Percentiles rank a stretch among this genome's conserved stretches.
Evolutionary conservation across 2,797 vertebrate genomes (phyloP).

Genomic region (Heliangelus exortis): DNA sequence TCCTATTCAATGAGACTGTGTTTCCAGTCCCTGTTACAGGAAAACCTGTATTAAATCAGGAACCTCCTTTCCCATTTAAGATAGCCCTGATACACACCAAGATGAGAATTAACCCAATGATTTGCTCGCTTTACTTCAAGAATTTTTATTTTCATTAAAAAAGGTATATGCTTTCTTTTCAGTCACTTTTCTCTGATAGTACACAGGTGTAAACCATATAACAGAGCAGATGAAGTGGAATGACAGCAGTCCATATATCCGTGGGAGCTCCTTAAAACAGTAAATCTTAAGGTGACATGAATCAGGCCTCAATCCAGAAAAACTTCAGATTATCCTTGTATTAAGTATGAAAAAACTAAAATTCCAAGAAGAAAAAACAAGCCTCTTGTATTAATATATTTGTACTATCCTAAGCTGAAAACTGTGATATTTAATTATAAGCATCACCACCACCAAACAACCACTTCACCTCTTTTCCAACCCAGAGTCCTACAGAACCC

Average conservation of each 20-base stretch:
- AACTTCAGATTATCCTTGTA: background rate
- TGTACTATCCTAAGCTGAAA: background rate
- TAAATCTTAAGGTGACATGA: background rate
- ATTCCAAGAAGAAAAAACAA: background rate
- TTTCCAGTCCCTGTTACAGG: constrained; percentile 31
- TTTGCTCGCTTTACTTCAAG: constrained; percentile 29
- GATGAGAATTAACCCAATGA: background rate
- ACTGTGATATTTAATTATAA: background rate
- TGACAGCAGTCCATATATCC: background rate
- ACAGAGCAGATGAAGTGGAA: background rate
- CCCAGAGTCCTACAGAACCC: background rate
- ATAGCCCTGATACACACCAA: background rate
- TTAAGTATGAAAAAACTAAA: background rate
- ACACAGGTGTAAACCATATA: background rate
- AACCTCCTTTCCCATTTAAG: constrained; percentile 29
- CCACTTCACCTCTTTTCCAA: background rate
- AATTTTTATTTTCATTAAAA: background rate
- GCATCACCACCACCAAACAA: background rate
- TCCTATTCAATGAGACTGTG: background rate
- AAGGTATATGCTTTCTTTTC: constrained; percentile 1
- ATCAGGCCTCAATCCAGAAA: background rate
- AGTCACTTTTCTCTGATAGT: background rate
- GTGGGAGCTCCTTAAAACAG: background rate
- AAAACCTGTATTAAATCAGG: constrained; percentile 35
- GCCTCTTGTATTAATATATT: background rate